These are phyloP conservation scores for Stomatorhinus ivindoensis DNA, from an alignment of 2,113 vertebrate genomes.

Conservation along the genomic window DNA sequence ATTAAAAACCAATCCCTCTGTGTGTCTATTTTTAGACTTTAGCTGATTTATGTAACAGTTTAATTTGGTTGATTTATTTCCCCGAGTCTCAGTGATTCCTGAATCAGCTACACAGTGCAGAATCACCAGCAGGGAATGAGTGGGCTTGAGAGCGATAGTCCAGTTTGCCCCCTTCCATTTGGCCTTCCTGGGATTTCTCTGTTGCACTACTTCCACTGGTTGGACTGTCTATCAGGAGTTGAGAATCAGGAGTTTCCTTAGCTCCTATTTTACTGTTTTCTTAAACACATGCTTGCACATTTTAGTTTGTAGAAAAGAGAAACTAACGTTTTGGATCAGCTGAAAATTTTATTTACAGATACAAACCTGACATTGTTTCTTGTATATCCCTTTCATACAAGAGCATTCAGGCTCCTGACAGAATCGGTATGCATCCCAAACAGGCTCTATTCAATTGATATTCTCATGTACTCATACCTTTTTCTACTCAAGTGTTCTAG, in stretches of 20 bases:
- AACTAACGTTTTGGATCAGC: not conserved
- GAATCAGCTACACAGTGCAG: constrained; percentile 33
- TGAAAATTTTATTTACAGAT: not conserved
- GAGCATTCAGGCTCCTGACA: not conserved
- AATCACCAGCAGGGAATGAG: constrained; percentile 55
- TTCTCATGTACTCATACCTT: not conserved
- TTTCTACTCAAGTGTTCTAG: not conserved
- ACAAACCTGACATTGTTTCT: not conserved
- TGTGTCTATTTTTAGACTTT: constrained; percentile 29
- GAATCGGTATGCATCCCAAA: not conserved
- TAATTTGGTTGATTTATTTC: constrained; percentile 39
- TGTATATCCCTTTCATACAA: not conserved
- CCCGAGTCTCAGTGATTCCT: constrained; percentile 42
- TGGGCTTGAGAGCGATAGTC: constrained; percentile 25
- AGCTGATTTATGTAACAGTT: constrained; percentile 39
- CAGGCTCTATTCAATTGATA: not conserved
- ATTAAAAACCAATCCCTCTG: not conserved
- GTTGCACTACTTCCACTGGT: not conserved
- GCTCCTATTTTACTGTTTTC: not conserved
- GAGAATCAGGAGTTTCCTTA: not conserved
- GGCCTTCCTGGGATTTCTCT: not conserved
- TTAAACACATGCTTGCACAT: not conserved
- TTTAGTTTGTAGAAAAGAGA: not conserved
- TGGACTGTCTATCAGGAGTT: not conserved
- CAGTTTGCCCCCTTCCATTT: constrained; percentile 22